Evolutionary conservation across 2,113 vertebrate species (phyloP).

Genomic region (Piliocolobus tephrosceles): DNA sequence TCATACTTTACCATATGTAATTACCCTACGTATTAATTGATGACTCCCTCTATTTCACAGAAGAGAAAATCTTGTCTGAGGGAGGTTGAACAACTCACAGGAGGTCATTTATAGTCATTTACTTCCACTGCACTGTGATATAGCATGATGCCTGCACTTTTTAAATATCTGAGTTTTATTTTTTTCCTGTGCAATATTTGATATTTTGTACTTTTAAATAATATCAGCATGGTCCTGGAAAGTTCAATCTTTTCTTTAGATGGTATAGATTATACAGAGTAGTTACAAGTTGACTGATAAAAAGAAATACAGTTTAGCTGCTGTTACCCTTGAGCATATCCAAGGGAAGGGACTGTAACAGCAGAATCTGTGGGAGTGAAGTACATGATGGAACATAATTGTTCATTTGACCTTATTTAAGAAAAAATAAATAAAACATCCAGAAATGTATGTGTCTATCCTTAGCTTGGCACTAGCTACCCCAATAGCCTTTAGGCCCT

Average conservation of each 20-base stretch:
- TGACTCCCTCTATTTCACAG: background rate
- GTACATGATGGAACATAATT: background rate
- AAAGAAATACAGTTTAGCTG: background rate
- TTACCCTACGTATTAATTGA: background rate
- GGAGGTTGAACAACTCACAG: background rate
- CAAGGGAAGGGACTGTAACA: background rate
- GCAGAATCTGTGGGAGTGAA: background rate
- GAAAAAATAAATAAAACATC: background rate
- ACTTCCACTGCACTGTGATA: background rate
- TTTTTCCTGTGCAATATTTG: background rate
- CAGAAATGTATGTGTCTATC: background rate
- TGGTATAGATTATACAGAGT: background rate
- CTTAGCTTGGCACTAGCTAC: background rate
- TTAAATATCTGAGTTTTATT: background rate
- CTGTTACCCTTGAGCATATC: background rate
- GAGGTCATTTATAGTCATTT: background rate
- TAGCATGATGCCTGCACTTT: background rate
- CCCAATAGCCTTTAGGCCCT: background rate
- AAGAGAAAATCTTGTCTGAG: background rate
- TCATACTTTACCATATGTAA: background rate
- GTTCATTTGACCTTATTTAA: background rate
- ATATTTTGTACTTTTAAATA: background rate
- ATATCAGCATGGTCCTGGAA: background rate
- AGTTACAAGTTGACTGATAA: background rate
- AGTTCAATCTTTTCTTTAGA: background rate